Evolutionary conservation across 2,888 invertebrate species (phyloP), one percentile per base, ranked within the genome.

Genomic region (Hedya salicella): DNA sequence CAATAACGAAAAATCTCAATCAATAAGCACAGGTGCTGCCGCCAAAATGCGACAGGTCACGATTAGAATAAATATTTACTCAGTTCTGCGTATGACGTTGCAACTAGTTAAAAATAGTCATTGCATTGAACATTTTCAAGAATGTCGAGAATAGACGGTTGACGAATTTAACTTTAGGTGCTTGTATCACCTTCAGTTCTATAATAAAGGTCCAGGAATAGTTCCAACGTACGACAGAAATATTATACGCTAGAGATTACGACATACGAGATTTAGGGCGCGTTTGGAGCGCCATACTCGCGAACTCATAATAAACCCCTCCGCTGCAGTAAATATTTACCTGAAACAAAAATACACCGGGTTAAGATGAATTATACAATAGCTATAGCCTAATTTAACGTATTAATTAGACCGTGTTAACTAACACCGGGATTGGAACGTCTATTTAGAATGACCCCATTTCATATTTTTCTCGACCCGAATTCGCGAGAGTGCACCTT

Each of bases 321-420:
- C 32, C 1, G 14, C 21, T 8, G n/a, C 32, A 50, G 64, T 46
- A 44, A 44, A 59, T 46, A 46, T 60, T 87, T 89, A 90, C 91
- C 89, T 90, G 88, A 73, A 89, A 89, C 77, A 78, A 78, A 77
- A 68, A 77, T 78, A 83, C 82, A 63, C 25, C 36, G 42, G 36
- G 49, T 64, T 48, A 64, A 25, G 36, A 49, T 57, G n/a, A n/a
- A 49, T 69, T 67, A 69, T 36, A 62, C 39, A 62, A 59, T 59
- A 52, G 39, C 52, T 16, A 46, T 30, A 62, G 25, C 21, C 63
- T 61, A 66, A 53, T 67, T 62, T 62, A 50, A 67, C 68, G 68
- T 81, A 85, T 84, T 87, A 91, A 91, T 92, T 89, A 85, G 88
- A 88, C 78, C 86, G 84, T 85, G 86, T 85, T 87, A 89, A 89